These are phyloP conservation scores for Noctuana brunneofusca DNA, from an alignment of 2,888 invertebrate species.

Conservation along the genomic window DNA sequence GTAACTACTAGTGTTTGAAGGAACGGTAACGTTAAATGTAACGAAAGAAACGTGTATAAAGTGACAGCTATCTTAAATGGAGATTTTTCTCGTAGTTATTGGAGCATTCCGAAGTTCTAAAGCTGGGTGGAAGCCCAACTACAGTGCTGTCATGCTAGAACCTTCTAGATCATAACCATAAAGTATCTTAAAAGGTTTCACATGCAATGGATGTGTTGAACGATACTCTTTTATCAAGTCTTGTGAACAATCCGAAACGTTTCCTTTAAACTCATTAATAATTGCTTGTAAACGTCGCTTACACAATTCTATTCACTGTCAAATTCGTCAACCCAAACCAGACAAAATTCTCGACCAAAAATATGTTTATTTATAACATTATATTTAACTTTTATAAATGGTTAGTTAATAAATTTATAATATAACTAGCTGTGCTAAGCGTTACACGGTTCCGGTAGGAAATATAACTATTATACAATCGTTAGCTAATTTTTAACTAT, in stretches of 20 bases:
- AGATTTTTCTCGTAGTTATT: slow-evolving; percentile 33
- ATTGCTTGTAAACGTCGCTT: slow-evolving; percentile 3
- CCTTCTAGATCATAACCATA: slow-evolving; percentile 37
- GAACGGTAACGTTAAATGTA: slow-evolving; percentile 29
- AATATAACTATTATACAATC: slow-evolving; percentile 24
- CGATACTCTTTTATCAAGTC: slow-evolving; percentile 18
- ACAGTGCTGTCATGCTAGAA: slow-evolving; percentile 55
- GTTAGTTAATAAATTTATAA: slow-evolving; percentile 22
- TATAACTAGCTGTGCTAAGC: slow-evolving; percentile 28
- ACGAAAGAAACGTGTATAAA: slow-evolving; percentile 17
- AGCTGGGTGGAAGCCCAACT: slow-evolving; percentile 50
- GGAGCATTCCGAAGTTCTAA: slow-evolving; percentile 41
- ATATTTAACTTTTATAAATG: slow-evolving; percentile 28
- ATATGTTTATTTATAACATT: slow-evolving; percentile 12
- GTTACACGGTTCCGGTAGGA: slow-evolving; percentile 26
- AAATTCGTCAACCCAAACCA: slow-evolving; percentile 9
- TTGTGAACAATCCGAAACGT: slow-evolving; percentile 7
- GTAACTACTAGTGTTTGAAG: slow-evolving; percentile 45
- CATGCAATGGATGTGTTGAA: slow-evolving; percentile 40
- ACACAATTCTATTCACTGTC: slow-evolving; percentile 10
- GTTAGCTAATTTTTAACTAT: slow-evolving; percentile 30
- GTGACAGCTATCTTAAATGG: slow-evolving; percentile 30
- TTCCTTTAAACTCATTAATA: slow-evolving; percentile 7
- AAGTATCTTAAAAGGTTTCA: slow-evolving; percentile 32
- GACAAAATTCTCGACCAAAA: slow-evolving; percentile 24